Conservation (phyloP, 2,113 vertebrate species). For the Prunella himalayana region DNA sequence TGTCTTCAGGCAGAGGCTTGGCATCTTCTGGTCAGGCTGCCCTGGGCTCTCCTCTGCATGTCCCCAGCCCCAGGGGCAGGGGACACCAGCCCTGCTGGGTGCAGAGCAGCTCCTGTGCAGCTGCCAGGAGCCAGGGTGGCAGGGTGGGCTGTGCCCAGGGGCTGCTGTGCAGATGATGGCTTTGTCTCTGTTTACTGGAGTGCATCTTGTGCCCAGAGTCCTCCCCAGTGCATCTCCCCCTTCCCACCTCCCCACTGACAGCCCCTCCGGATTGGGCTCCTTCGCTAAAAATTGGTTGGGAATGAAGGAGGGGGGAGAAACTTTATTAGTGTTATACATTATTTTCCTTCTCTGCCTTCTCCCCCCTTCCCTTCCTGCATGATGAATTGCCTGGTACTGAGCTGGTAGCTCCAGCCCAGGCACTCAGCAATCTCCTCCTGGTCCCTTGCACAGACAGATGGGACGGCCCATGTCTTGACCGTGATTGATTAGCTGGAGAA, state of each 20-base stretch:
- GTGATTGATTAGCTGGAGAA: conserved; percentile 84
- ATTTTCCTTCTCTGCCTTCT: conserved; percentile 69
- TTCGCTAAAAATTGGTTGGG: conserved; percentile 73
- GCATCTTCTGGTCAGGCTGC: neutral
- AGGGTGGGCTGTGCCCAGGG: neutral
- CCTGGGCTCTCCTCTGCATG: neutral
- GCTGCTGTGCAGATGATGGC: conserved; percentile 25
- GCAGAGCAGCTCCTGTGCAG: neutral
- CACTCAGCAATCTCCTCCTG: conserved; percentile 73
- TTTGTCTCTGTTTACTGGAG: conserved; percentile 63
- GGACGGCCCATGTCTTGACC: conserved; percentile 80
- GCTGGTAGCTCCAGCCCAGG: conserved; percentile 77
- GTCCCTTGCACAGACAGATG: conserved; percentile 82
- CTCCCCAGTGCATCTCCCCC: conserved; percentile 14
- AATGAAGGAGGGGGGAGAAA: conserved; percentile 58
- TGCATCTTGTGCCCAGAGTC: conserved; percentile 46
- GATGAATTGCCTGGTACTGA: conserved; percentile 80
- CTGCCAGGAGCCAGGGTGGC: neutral
- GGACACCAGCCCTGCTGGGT: neutral
- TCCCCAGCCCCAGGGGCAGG: neutral
- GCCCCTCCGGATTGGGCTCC: conserved; percentile 63
- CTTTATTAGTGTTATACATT: conserved; percentile 80
- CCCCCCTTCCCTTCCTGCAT: conserved; percentile 55
- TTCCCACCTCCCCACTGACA: neutral
- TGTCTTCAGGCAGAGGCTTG: neutral